phyloP scores from a whole-genome alignment of 2,888 invertebrate species.

The Phragmatobia fuliginosa region DNA sequence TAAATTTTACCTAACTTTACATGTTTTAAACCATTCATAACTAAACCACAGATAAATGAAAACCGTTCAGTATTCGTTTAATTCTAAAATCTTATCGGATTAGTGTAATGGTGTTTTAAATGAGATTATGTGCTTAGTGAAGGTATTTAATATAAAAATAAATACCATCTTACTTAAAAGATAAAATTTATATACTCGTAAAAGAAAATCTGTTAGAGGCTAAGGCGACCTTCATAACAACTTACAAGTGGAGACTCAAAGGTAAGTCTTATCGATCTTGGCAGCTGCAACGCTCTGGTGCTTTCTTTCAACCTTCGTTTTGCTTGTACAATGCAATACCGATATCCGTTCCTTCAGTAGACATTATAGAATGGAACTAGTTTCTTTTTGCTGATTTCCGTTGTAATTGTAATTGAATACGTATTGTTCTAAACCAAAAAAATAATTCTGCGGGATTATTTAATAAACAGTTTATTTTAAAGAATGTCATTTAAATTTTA shows the following conservation, averaged over 20 bases:
- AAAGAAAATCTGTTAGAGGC: background rate
- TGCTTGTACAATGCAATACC: background rate
- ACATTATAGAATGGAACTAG: background rate
- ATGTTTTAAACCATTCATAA: background rate
- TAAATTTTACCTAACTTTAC: background rate
- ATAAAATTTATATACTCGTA: background rate
- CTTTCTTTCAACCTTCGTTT: constrained; percentile 2
- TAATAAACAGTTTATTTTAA: too few relatives aligned
- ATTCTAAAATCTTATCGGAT: background rate
- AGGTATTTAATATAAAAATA: background rate
- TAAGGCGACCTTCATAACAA: constrained; percentile 14
- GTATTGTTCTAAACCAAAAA: too few relatives aligned
- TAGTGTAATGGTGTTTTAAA: background rate
- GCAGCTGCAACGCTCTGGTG: constrained; percentile 13
- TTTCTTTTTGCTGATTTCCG: background rate
- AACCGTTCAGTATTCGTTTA: background rate
- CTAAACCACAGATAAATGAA: background rate
- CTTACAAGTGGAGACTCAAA: constrained; percentile 12
- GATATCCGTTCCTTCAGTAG: background rate
- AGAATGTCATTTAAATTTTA: too few relatives aligned
- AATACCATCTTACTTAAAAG: background rate
- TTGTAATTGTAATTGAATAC: too few relatives aligned
- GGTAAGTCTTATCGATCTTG: constrained; percentile 17
- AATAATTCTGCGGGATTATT: too few relatives aligned
- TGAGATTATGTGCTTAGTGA: background rate